A percentile compares a stretch with the other conserved stretches of the same genome.
Evolutionary conservation across 2,797 vertebrate species (phyloP).

Genomic region (Loriculus beryllinus): DNA sequence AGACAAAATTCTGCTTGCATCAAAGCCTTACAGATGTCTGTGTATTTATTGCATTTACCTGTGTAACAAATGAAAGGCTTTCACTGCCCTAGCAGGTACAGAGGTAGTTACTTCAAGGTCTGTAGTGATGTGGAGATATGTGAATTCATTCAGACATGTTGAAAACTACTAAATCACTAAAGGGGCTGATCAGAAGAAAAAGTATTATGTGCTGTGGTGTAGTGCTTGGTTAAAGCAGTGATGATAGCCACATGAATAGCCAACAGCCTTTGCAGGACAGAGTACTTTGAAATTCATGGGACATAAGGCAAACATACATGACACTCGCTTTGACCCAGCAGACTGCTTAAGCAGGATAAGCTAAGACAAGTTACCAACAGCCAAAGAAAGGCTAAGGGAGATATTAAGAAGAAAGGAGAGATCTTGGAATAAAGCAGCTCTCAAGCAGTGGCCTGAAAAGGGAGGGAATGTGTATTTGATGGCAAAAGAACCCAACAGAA

Average conservation of each 20-base stretch:
- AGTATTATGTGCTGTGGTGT: background rate
- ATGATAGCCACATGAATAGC: background rate
- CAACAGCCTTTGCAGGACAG: background rate
- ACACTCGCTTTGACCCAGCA: background rate
- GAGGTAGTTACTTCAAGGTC: background rate
- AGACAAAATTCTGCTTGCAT: background rate
- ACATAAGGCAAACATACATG: background rate
- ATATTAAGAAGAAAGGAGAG: background rate
- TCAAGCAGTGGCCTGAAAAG: background rate
- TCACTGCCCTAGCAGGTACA: background rate
- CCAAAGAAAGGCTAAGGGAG: constrained; percentile 1
- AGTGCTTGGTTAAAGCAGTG: background rate
- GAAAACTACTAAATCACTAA: background rate
- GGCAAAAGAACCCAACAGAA: background rate
- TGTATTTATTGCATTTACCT: constrained; percentile 1
- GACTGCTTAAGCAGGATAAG: constrained; percentile 11
- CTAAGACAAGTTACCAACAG: background rate
- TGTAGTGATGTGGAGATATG: background rate
- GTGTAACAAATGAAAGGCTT: background rate
- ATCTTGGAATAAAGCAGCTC: background rate
- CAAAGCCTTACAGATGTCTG: background rate
- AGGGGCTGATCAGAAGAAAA: background rate
- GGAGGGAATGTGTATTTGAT: background rate
- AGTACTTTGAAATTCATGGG: constrained; percentile 24
- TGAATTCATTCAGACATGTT: background rate